phyloP scores from a whole-genome alignment of 2,797 vertebrate species.

The Pangasius krempfi region DNA sequence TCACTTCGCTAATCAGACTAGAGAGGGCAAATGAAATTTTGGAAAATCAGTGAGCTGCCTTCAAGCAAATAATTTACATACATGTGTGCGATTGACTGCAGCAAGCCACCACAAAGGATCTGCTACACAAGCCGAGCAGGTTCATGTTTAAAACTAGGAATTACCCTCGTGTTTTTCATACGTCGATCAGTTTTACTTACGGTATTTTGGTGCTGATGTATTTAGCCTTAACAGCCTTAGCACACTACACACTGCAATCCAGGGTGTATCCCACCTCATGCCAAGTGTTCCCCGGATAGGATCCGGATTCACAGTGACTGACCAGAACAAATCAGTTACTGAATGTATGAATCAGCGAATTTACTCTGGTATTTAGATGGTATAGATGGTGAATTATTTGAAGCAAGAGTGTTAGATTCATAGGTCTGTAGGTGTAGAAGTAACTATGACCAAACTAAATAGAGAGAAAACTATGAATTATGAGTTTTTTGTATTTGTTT shows the following conservation, averaged over 20 bases:
- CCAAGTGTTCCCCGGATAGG: too few species aligned
- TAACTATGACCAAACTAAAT: neutral
- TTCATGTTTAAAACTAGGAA: neutral
- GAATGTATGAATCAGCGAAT: neutral
- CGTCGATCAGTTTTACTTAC: neutral
- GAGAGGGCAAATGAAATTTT: neutral
- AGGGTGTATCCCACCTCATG: neutral
- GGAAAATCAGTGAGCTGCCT: neutral
- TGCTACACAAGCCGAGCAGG: neutral
- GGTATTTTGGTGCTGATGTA: neutral
- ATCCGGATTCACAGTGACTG: neutral
- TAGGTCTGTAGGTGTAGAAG: neutral
- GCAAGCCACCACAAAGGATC: neutral
- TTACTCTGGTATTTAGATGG: too few species aligned
- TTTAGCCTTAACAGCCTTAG: neutral
- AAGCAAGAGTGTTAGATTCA: neutral
- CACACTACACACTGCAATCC: neutral
- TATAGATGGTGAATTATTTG: neutral
- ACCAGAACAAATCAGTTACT: slow-evolving; percentile 6
- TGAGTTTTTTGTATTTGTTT: neutral
- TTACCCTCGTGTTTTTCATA: neutral
- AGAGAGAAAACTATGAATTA: neutral
- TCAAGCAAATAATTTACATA: neutral
- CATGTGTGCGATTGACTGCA: neutral
- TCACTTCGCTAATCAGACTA: neutral